These are phyloP conservation scores for Drosophila peninsularis DNA, from an alignment of 2,888 invertebrate species.

Conservation along the genomic window DNA sequence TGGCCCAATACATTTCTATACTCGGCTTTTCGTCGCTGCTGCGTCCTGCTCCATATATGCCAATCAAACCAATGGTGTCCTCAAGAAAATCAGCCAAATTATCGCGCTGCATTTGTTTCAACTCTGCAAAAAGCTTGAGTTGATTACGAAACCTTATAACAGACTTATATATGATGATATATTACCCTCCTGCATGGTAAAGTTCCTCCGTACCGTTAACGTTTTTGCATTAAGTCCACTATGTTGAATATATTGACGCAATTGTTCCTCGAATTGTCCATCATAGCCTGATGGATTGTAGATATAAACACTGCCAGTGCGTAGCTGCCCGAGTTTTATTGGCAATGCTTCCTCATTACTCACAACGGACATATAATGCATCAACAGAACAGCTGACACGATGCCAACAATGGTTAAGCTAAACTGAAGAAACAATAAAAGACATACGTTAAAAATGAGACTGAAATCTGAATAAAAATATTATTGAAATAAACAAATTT, in stretches of 20 bases:
- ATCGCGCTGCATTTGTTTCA: slow-evolving; percentile 73
- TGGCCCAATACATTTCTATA: slow-evolving; percentile 84
- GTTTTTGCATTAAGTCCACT: slow-evolving; percentile 60
- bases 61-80: slow-evolving; percentile 79
- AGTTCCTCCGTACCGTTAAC: slow-evolving; percentile 37
- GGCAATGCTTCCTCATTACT: slow-evolving; percentile 66
- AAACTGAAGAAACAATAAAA: slow-evolving; percentile 57
- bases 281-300: slow-evolving; percentile 53
- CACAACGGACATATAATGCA: slow-evolving; percentile 72
- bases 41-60: slow-evolving; percentile 39
- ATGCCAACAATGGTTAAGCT: slow-evolving; percentile 69
- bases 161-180: background rate
- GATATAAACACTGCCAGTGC: slow-evolving; percentile 72
- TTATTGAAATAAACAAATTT: too few relatives aligned
- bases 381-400: slow-evolving; percentile 68
- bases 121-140: slow-evolving; percentile 49
- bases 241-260: slow-evolving; percentile 67
- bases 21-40: slow-evolving; percentile 57
- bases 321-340: slow-evolving; percentile 71
- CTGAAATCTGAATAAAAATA: background rate
- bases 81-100: slow-evolving; percentile 82
- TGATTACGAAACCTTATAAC: background rate
- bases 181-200: slow-evolving; percentile 34
- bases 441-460: background rate
- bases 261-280: slow-evolving; percentile 49